Evolutionary conservation across 2,888 invertebrate species (phyloP), one percentile per base, ranked within the genome.

Genomic region (Iphiclides podalirius): DNA sequence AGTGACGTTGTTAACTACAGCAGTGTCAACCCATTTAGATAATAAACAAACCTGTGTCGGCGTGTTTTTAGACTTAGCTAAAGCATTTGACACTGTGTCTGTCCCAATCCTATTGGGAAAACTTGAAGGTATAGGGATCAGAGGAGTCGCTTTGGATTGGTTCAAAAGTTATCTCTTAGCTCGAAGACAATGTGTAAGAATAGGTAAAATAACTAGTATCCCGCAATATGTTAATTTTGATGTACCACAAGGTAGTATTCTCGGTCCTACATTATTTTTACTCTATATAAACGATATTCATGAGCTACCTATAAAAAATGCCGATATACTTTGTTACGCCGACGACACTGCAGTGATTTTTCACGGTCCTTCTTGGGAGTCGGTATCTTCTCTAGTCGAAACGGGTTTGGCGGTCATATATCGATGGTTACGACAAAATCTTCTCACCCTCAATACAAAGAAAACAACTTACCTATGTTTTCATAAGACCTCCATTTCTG

Each of bases 1-100:
- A 0, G 42, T 52, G 0, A 15, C 7, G 0, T 8, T 28, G 3
- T 12, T 57, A 1, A 47, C 47, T 1, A 37, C 48, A 1, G 16
- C 9, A 12, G 23, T 57, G 2, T 16, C 42, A 3, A 11, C 12
- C 1, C 7, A 47, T n/a, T 15, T 57, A 1, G 52, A 53, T 14
- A 11, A 33, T 9, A 26, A 44, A 2, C 37, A 35, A n/a, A 16
- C 20, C 9, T 40, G 36, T 16, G 15, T 53, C n/a, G 43, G 51
- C 1, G 13, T 53, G 4, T 53, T 53, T 13, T 26, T 54, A 6
- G 54, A 54, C 11, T 40, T 57, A 4, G 48, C 47, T 2, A 52
- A 51, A 23, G 55, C 55, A 0, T 58, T 55, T 26, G 52, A 50
- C 9, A 50, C 11, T 31, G 31, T 31, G 1, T 31, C 11, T 3